Conservation (phyloP, 2,113 vertebrate genomes). For the Patagioenas fasciata region DNA sequence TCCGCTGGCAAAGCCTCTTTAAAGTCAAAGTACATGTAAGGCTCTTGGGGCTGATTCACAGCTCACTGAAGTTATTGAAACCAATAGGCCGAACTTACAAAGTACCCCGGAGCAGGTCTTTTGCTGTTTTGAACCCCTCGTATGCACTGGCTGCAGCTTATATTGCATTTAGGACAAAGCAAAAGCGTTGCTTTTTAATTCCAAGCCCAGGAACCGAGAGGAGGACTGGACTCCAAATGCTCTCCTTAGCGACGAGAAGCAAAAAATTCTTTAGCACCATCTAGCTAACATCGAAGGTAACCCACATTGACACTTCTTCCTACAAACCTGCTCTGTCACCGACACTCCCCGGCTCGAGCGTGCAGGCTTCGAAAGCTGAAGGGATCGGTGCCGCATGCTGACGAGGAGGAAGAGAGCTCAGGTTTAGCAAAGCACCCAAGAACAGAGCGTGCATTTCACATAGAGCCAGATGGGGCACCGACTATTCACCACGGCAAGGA, state of each 20-base stretch:
- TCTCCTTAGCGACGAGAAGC: background rate
- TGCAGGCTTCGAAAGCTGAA: background rate
- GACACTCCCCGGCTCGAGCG: background rate
- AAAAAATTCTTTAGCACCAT: constrained; percentile 71
- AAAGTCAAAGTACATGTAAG: background rate
- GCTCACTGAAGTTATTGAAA: background rate
- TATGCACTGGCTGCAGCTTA: background rate
- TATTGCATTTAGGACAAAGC: background rate
- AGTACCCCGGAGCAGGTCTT: background rate
- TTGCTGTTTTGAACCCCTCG: accelerated
- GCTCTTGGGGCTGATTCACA: background rate
- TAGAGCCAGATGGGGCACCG: accelerated
- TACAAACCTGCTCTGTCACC: background rate
- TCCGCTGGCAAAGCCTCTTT: background rate
- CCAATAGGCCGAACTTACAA: background rate
- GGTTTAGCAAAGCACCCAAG: background rate
- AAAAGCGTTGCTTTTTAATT: background rate
- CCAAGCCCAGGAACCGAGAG: background rate
- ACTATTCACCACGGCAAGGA: background rate
- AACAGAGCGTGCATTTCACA: accelerated
- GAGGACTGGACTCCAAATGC: background rate
- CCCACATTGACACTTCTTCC: background rate
- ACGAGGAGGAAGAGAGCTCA: background rate
- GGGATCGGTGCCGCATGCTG: background rate
- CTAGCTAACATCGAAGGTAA: constrained; percentile 51